Percentiles rank a stretch among this genome's conserved stretches.
These are phyloP conservation scores for Drosophila arizonae DNA, from an alignment of 1,140 invertebrate genomes.

Conservation along the genomic window DNA sequence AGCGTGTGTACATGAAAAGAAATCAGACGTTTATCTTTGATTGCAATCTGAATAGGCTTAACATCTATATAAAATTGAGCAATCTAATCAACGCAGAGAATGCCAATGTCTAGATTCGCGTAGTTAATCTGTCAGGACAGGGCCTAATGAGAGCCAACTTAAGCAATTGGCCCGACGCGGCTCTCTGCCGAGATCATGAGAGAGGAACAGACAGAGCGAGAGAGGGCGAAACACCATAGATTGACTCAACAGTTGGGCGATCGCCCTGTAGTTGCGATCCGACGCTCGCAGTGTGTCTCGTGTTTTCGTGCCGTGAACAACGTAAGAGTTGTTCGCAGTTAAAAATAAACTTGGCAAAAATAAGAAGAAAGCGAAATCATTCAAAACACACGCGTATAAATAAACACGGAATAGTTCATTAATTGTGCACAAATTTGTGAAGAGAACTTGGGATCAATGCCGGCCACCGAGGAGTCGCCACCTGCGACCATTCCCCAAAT, in stretches of 20 bases:
- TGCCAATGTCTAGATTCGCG: background rate
- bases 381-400: constrained; percentile 35
- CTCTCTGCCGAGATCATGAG: background rate
- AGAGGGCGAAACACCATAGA: background rate
- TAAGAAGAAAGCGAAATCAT: constrained; percentile 9
- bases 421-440: constrained; percentile 16
- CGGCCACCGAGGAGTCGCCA: constrained; percentile 43
- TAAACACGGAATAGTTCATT: constrained; percentile 32
- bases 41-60: constrained; percentile 16
- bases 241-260: constrained; percentile 6
- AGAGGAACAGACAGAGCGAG: background rate
- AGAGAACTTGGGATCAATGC: constrained; percentile 44
- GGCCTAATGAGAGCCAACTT: constrained; percentile 34
- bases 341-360: constrained; percentile 47
- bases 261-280: background rate
- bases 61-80: constrained; percentile 14
- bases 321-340: constrained; percentile 32
- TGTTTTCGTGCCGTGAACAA: constrained; percentile 42
- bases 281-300: constrained; percentile 34
- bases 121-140: constrained; percentile 30
- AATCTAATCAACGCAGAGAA: constrained; percentile 42
- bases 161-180: constrained; percentile 2
- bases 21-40: constrained; percentile 7
- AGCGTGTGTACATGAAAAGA: background rate
- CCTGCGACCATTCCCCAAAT: constrained; percentile 7